Evolutionary conservation across 2,888 invertebrate species (phyloP).

Genomic region (Caradrina kadenii): DNA sequence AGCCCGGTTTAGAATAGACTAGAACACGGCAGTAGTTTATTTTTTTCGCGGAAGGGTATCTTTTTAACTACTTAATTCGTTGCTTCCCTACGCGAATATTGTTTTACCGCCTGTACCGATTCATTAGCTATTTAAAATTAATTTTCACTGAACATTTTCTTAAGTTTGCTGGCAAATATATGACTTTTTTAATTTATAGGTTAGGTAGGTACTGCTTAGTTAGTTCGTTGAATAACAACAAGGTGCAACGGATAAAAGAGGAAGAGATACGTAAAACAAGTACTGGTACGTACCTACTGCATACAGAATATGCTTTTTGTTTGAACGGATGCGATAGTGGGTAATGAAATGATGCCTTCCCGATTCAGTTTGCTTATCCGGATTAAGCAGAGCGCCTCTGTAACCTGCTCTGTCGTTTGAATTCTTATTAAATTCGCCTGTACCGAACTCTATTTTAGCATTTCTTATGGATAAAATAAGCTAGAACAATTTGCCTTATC

Average conservation of each 20-base stretch:
- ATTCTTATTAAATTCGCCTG: slow-evolving; percentile 76
- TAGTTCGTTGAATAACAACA: slow-evolving; percentile 38
- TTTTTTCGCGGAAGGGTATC: background rate
- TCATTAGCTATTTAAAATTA: too few species aligned
- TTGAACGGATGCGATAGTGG: slow-evolving; percentile 77
- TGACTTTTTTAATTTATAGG: background rate
- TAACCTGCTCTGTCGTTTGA: slow-evolving; percentile 81
- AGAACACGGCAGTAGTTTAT: background rate
- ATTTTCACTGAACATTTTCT: background rate
- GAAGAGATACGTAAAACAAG: slow-evolving; percentile 43
- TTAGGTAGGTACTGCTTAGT: background rate
- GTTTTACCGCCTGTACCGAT: too few species aligned
- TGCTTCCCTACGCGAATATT: too few species aligned
- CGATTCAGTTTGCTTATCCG: slow-evolving; percentile 79
- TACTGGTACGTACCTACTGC: slow-evolving; percentile 52
- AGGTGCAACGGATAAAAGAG: slow-evolving; percentile 51
- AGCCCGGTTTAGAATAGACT: slow-evolving; percentile 26
- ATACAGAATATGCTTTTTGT: slow-evolving; percentile 73
- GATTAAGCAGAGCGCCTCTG: slow-evolving; percentile 80
- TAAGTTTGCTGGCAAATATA: background rate
- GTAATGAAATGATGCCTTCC: slow-evolving; percentile 80
- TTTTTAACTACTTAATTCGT: too few species aligned
- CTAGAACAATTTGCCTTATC: slow-evolving; percentile 75
- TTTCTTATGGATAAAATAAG: slow-evolving; percentile 76
- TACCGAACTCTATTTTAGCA: slow-evolving; percentile 66